Conservation (phyloP, 2,888 invertebrate species). For the Actias luna region DNA sequence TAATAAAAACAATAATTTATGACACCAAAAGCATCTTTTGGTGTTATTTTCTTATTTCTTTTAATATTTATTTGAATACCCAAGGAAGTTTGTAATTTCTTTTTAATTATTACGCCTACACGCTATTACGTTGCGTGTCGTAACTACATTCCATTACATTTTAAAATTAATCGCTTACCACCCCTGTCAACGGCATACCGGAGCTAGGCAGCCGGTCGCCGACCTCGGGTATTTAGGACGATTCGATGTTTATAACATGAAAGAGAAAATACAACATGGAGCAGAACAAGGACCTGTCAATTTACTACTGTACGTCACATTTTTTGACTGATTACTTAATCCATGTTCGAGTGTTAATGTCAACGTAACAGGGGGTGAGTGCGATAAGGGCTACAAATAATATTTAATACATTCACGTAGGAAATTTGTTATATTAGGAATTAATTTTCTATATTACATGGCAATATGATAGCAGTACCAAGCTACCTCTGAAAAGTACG, state of each 20-base stretch:
- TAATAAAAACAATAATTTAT: conserved; percentile 3
- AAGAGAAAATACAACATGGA: conserved; percentile 57
- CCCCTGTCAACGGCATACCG: conserved; percentile 64
- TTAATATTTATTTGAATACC: conserved; percentile 5
- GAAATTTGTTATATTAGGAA: conserved; percentile 22
- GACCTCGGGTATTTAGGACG: conserved; percentile 74
- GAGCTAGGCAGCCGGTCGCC: conserved; percentile 58
- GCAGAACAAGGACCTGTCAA: conserved; percentile 48
- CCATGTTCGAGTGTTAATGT: conserved; percentile 37
- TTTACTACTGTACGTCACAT: conserved; percentile 42
- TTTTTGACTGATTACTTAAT: conserved; percentile 39
- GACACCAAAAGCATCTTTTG: not conserved
- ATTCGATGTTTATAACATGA: conserved; percentile 61
- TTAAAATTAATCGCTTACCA: conserved; percentile 71
- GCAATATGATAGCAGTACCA: too few relatives aligned
- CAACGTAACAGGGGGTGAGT: conserved; percentile 29
- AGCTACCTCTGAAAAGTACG: too few relatives aligned
- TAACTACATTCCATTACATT: conserved; percentile 65
- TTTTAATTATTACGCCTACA: conserved; percentile 32
- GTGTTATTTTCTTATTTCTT: too few relatives aligned
- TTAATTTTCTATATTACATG: too few relatives aligned
- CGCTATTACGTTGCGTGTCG: conserved; percentile 51
- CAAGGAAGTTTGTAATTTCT: conserved; percentile 23
- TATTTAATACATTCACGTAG: conserved; percentile 24
- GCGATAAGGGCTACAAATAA: conserved; percentile 34